These are phyloP conservation scores for Hoplias malabaricus DNA, from an alignment of 2,113 vertebrate genomes.

Conservation along the genomic window DNA sequence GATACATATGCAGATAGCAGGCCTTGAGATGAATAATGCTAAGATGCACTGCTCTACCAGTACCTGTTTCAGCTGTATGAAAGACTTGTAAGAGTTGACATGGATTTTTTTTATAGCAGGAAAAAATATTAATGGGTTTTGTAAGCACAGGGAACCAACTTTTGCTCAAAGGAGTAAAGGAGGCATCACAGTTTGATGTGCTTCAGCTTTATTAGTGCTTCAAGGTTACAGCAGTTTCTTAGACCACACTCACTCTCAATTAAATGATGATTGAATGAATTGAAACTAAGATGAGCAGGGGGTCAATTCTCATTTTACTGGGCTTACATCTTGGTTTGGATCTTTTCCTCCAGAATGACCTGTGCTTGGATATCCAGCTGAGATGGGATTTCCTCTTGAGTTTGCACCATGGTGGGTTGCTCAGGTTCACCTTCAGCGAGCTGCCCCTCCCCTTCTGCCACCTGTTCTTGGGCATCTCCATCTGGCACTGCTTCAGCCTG, in stretches of 20 bases:
- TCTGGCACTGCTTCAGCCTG: constrained; percentile 26
- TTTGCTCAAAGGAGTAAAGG: not conserved
- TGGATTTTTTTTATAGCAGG: too few species aligned
- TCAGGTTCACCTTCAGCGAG: not conserved
- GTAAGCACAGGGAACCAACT: too few species aligned
- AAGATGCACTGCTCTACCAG: too few species aligned
- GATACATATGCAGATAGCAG: too few species aligned
- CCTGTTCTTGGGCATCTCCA: not conserved
- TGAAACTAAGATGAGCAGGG: constrained; percentile 2
- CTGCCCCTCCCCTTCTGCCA: not conserved
- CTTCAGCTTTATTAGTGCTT: constrained; percentile 52
- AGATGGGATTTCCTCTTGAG: constrained; percentile 16
- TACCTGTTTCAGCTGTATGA: too few species aligned
- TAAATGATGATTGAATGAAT: not conserved
- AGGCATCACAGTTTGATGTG: not conserved
- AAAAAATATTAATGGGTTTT: too few species aligned
- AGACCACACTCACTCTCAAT: not conserved
- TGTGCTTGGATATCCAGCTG: constrained; percentile 31
- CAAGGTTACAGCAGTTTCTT: constrained; percentile 33
- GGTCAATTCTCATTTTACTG: constrained; percentile 1
- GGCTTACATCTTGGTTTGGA: not conserved
- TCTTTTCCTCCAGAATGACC: not conserved
- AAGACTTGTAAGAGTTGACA: too few species aligned
- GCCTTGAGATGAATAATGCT: too few species aligned
- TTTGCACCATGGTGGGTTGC: not conserved